A percentile compares a stretch with the other conserved stretches of the same genome.
phyloP scores from a whole-genome alignment of 2,888 invertebrate genomes.

The Callimorpha dominula region DNA sequence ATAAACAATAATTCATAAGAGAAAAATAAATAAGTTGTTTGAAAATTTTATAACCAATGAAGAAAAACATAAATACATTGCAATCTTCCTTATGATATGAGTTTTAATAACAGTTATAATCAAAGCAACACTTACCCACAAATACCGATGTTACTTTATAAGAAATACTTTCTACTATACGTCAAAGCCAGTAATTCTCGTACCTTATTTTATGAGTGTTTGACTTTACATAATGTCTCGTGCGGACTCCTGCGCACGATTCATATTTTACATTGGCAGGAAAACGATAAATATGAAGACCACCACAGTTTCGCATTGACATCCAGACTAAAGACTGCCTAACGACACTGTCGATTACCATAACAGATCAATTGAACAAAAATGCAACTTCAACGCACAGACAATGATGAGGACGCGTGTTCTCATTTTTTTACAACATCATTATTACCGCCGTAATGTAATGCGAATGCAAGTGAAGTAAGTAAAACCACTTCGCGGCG shows the following conservation, averaged over 20 bases:
- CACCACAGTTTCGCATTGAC: conserved; percentile 30
- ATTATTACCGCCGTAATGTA: conserved; percentile 66
- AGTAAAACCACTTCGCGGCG: conserved; percentile 67
- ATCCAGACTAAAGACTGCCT: conserved; percentile 22
- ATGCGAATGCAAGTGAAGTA: conserved; percentile 62
- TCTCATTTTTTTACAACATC: conserved; percentile 69
- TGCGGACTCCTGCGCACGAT: conserved; percentile 19
- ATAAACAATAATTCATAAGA: not conserved
- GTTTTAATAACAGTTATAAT: not conserved
- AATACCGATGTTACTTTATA: not conserved
- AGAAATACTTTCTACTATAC: not conserved
- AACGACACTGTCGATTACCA: conserved; percentile 46
- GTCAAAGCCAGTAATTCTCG: conserved; percentile 7
- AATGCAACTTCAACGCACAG: conserved; percentile 45
- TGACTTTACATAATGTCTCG: conserved; percentile 26
- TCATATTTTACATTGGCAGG: conserved; percentile 45
- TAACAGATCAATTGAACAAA: conserved; percentile 48
- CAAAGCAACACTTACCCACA: conserved; percentile 7
- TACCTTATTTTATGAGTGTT: conserved; percentile 28
- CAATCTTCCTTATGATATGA: not conserved
- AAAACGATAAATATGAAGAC: conserved; percentile 44
- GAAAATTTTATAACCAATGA: not conserved
- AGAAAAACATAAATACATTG: not conserved
- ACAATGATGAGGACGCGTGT: conserved; percentile 55
- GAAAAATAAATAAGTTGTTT: not conserved